Conservation (phyloP, 2,797 vertebrate species). For the Tachyglossus aculeatus region DNA sequence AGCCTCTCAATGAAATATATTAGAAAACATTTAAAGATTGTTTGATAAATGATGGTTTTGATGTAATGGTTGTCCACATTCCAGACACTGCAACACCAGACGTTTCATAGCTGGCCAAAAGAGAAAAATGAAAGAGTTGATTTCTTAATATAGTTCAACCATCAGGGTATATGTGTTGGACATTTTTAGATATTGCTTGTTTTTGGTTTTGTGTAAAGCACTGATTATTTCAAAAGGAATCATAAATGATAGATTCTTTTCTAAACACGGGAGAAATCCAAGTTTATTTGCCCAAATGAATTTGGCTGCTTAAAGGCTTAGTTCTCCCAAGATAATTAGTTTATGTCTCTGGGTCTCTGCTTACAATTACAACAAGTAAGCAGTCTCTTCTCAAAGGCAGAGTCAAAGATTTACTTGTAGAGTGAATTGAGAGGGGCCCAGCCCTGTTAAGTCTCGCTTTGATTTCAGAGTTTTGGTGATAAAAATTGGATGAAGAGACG, state of each 20-base stretch:
- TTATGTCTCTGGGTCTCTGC: conserved; percentile 32
- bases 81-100: conserved; percentile 31
- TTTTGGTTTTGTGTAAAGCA: background rate
- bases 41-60: conserved; percentile 51
- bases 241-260: conserved; percentile 14
- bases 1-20: conserved; percentile 57
- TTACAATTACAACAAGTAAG: conserved; percentile 60
- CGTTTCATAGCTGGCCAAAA: conserved; percentile 29
- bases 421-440: conserved; percentile 22
- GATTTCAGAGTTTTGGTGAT: conserved; percentile 29
- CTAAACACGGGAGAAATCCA: conserved; percentile 15
- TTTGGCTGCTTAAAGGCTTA: conserved; percentile 24
- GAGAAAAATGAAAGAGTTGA: conserved; percentile 27
- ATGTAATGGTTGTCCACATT: conserved; percentile 27
- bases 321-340: background rate
- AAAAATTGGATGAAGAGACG: background rate
- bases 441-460: background rate
- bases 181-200: conserved; percentile 4
- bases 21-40: conserved; percentile 50
- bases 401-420: conserved; percentile 39
- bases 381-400: conserved; percentile 29
- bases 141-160: conserved; percentile 28
- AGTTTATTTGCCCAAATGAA: conserved; percentile 8
- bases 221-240: conserved; percentile 29
- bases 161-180: no score